Evolutionary conservation across 1,140 invertebrate genomes (phyloP).

Genomic region (Drosophila ananassae): DNA sequence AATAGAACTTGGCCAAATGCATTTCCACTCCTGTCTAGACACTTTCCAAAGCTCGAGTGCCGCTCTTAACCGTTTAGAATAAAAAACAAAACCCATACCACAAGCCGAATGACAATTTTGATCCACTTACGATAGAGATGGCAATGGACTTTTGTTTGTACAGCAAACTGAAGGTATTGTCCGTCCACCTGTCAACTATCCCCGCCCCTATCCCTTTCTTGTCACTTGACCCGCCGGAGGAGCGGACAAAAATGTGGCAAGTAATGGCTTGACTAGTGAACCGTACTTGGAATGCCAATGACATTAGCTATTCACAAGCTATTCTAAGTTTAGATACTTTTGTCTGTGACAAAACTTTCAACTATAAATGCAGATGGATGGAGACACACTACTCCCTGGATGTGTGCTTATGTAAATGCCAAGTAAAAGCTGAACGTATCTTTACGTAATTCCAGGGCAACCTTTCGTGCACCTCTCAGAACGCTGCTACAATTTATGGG

Average conservation of each 20-base stretch:
- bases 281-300: slow-evolving; percentile 37
- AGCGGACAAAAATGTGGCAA: slow-evolving; percentile 27
- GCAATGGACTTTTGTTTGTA: slow-evolving; percentile 25
- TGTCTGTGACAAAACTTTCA: slow-evolving; percentile 48
- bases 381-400: slow-evolving; percentile 6
- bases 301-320: slow-evolving; percentile 32
- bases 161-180: slow-evolving; percentile 18
- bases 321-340: slow-evolving; percentile 47
- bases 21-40: slow-evolving; percentile 46
- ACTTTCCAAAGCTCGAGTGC: slow-evolving; percentile 12
- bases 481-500: slow-evolving; percentile 50
- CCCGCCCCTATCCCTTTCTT: background rate
- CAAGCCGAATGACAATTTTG: background rate
- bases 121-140: slow-evolving; percentile 27
- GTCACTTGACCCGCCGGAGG: slow-evolving; percentile 21
- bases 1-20: slow-evolving; percentile 26
- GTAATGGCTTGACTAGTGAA: slow-evolving; percentile 40
- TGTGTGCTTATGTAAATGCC: slow-evolving; percentile 40
- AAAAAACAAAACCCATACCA: slow-evolving; percentile 7
- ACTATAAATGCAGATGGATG: background rate
- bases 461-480: slow-evolving; percentile 36
- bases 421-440: slow-evolving; percentile 7
- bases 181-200: slow-evolving; percentile 22
- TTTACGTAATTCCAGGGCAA: slow-evolving; percentile 41
- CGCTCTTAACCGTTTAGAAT: slow-evolving; percentile 11